Evolutionary conservation across 2,888 invertebrate species (phyloP), one percentile per base, ranked within the genome.

Genomic region (Nomada fabriciana): DNA sequence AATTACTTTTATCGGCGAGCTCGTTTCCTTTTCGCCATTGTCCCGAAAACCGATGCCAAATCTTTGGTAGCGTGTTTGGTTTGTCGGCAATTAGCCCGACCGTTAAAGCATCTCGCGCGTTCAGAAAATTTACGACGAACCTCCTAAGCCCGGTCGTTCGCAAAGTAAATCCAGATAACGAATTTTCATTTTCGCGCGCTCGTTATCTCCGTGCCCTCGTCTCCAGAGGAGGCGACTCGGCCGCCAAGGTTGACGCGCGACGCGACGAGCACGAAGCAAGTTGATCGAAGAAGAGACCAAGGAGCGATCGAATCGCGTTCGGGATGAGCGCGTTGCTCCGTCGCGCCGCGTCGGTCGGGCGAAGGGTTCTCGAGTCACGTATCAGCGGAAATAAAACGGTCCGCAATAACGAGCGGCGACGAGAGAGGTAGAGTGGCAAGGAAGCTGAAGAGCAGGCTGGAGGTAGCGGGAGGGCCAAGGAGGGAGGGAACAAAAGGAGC

Each of bases 1-100:
- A 91, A 92, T 92, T 92, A 91, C 91, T 88, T 87, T 91, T 91
- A 91, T 91, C 91, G 88, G 82, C 67, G 70, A 76, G 57, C 72
- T 76, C 72, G 64, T 76, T 83, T 60, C 47, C 20, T 20, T 57
- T 53, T 52, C 59, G 68, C 65, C 52, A 52, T 52, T 7, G 53
- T 55, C 20, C 67, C 59, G 52, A 52, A n/a, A 52, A 52, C n/a
- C 36, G 36, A 36, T 36, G 36, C 36, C 36, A 36, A 36, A 36
- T 36, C 36, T 36, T 36, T 36, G 36, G 36, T 7, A 36, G 7
- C 36, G 36, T 7, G 36, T 36, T 36, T 36, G 36, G 36, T 36
- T 85, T 86, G 69, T 76, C 80, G 68, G 76, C 81, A 88, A 88
- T 86, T 88, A 83, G 81, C 43, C 73, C 55, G 63, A 73, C 70